phyloP scores from a whole-genome alignment of 92 coral and sea anemone genomes.

The Ricordea florida region DNA sequence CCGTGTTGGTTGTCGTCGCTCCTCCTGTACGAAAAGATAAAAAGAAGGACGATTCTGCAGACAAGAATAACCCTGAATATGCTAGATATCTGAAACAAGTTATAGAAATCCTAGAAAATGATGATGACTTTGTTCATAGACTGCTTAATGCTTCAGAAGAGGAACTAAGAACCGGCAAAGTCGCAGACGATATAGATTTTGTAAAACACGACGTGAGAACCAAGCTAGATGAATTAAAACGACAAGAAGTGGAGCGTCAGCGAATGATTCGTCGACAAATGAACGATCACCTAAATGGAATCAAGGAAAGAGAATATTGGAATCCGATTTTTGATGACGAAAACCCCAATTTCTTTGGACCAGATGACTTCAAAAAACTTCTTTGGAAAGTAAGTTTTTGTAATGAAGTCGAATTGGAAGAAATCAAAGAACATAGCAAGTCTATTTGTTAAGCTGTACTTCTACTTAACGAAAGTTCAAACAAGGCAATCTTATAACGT shows the following conservation, averaged over 20 bases:
- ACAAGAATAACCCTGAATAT: conserved; percentile 79
- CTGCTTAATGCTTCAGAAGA: conserved; percentile 95
- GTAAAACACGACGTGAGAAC: conserved; percentile 91
- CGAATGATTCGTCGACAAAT: conserved; percentile 88
- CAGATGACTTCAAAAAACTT: conserved; percentile 87
- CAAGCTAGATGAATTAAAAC: conserved; percentile 89
- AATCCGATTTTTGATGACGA: conserved; percentile 97
- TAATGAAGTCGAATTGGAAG: too few species aligned
- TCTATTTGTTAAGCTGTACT: not conserved
- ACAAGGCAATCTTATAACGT: too few species aligned
- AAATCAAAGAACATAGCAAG: not conserved
- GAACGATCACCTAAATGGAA: conserved; percentile 86
- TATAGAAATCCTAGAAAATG: conserved; percentile 92
- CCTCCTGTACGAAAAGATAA: conserved; percentile 77
- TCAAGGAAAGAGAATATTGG: conserved; percentile 94
- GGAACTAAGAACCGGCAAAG: conserved; percentile 84
- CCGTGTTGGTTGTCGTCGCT: conserved; percentile 66
- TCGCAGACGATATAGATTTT: conserved; percentile 92
- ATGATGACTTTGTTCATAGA: conserved; percentile 87
- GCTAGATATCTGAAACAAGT: conserved; percentile 97
- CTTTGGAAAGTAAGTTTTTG: conserved; percentile 74
- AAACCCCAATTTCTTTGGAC: conserved; percentile 94
- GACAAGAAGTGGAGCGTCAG: conserved; percentile 94
- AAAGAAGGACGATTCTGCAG: conserved; percentile 25
- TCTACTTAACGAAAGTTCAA: too few species aligned